These are phyloP conservation scores for Rhinolophus ferrumequinum DNA, from an alignment of 2,113 vertebrate genomes.

Conservation along the genomic window DNA sequence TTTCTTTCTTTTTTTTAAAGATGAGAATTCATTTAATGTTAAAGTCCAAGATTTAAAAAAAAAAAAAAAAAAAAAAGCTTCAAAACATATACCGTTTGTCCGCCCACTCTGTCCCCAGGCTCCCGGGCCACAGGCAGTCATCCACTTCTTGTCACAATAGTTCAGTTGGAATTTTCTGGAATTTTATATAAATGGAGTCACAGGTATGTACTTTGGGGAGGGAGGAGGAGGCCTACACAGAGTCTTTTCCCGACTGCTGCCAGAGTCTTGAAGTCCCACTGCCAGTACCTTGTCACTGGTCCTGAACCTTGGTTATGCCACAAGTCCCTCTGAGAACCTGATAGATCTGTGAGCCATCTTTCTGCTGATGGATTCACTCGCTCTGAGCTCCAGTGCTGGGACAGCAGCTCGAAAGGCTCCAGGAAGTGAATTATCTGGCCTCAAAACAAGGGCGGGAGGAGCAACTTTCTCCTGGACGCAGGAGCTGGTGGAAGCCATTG, in stretches of 20 bases:
- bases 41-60: background rate
- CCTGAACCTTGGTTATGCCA: background rate
- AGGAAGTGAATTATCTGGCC: no score
- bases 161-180: background rate
- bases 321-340: background rate
- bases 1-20: no score
- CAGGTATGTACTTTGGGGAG: fast-evolving
- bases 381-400: no score
- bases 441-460: no score
- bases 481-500: no score
- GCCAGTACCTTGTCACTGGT: background rate
- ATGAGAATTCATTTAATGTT: background rate
- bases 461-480: no score
- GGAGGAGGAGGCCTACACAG: background rate
- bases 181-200: background rate
- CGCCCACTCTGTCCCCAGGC: background rate
- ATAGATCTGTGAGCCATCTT: background rate
- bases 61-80: background rate
- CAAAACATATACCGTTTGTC: background rate
- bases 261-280: background rate
- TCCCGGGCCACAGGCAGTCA: background rate
- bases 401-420: no score
- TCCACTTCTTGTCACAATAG: background rate
- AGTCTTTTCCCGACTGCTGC: background rate
- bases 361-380: no score